These are phyloP conservation scores for Salarias fasciatus DNA, from an alignment of 2,797 vertebrate species.

Conservation along the genomic window DNA sequence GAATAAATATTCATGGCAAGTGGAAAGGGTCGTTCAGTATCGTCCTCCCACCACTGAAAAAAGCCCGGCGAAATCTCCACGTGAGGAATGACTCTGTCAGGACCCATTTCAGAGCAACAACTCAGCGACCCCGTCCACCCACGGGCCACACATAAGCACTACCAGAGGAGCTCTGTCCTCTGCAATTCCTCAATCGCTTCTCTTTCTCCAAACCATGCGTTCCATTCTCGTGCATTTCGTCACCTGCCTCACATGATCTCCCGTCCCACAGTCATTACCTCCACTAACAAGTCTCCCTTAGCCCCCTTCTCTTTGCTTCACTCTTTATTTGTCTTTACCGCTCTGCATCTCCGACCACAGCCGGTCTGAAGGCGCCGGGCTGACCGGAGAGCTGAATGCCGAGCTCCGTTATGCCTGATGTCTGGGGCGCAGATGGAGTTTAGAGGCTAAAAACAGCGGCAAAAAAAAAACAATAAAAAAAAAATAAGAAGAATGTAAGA, in stretches of 20 bases:
- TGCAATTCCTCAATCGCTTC: slow-evolving; percentile 35
- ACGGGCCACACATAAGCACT: slow-evolving; percentile 64
- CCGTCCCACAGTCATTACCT: slow-evolving; percentile 50
- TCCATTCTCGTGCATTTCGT: not conserved
- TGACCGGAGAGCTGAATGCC: too few species aligned
- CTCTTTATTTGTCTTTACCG: slow-evolving; percentile 32
- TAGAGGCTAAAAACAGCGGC: not conserved
- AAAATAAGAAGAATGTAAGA: not conserved
- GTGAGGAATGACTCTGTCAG: slow-evolving; percentile 82
- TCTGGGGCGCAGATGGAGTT: slow-evolving; percentile 1
- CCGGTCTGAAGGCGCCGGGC: slow-evolving; percentile 19
- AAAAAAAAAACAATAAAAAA: not conserved
- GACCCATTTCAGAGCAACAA: slow-evolving; percentile 74
- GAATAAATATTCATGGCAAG: slow-evolving; percentile 82
- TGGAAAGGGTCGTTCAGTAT: slow-evolving; percentile 65
- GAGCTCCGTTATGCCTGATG: not conserved
- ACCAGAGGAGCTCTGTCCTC: slow-evolving; percentile 51
- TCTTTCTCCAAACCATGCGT: slow-evolving; percentile 1
- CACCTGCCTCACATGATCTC: not conserved
- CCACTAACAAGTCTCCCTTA: slow-evolving; percentile 24
- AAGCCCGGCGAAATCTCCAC: slow-evolving; percentile 73
- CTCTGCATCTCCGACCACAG: slow-evolving; percentile 35
- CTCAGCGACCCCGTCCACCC: slow-evolving; percentile 73
- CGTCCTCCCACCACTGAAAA: slow-evolving; percentile 61
- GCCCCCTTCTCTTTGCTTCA: slow-evolving; percentile 16